These are phyloP conservation scores for Heliconius nattereri DNA, from an alignment of 1,140 invertebrate species.

Conservation along the genomic window DNA sequence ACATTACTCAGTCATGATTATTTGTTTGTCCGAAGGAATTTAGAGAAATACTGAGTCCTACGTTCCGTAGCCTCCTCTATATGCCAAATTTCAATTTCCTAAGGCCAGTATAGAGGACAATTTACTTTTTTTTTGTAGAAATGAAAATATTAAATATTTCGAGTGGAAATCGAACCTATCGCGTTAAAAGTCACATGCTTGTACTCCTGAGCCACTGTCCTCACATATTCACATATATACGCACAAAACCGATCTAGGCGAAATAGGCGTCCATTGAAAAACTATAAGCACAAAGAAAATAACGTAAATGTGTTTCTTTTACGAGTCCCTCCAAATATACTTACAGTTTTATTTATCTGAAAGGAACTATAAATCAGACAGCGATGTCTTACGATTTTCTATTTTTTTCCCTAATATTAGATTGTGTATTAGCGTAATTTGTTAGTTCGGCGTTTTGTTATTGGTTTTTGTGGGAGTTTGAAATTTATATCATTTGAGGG, in stretches of 20 bases:
- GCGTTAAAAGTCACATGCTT: too few species aligned
- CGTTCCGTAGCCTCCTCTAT: too few species aligned
- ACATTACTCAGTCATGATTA: too few species aligned
- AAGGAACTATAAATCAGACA: conserved; percentile 34
- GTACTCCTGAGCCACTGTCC: too few species aligned
- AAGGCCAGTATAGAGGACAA: too few species aligned
- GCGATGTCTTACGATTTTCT: conserved; percentile 21
- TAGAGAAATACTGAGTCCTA: too few species aligned
- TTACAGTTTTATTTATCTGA: conserved; percentile 30
- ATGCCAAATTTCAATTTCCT: too few species aligned
- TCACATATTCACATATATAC: not conserved
- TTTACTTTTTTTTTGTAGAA: too few species aligned
- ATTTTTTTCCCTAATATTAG: conserved; percentile 23
- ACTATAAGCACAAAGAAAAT: conserved; percentile 25
- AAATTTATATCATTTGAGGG: too few species aligned
- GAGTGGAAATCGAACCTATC: not conserved
- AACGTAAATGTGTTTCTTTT: conserved; percentile 34
- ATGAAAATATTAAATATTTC: too few species aligned
- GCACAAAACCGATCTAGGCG: not conserved
- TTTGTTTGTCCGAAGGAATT: too few species aligned
- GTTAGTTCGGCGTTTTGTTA: not conserved
- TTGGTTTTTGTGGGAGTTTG: not conserved
- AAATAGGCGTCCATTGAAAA: conserved; percentile 25
- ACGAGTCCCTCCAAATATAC: conserved; percentile 31
- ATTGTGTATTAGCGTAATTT: conserved; percentile 20